A percentile compares a stretch with the other conserved stretches of the same genome.
These are phyloP conservation scores for Mastacembelus armatus DNA, from an alignment of 2,797 vertebrate genomes.

Conservation along the genomic window DNA sequence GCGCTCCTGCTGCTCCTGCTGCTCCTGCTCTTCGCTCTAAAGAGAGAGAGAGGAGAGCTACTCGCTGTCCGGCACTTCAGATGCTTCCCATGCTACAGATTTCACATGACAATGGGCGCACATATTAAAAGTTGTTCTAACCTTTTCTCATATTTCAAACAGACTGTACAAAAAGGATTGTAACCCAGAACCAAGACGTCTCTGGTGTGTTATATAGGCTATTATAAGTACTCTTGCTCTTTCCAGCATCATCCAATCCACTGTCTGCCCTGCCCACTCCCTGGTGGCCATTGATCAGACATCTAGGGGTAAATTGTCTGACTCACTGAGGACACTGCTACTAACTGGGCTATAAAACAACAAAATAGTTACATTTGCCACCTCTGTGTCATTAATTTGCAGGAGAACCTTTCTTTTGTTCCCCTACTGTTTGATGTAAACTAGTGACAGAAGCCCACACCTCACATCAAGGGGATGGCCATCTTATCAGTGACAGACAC, in stretches of 20 bases:
- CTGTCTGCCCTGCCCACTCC: neutral
- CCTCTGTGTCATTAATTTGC: neutral
- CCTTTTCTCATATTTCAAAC: neutral
- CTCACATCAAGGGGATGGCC: constrained; percentile 12
- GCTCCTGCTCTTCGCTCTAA: neutral
- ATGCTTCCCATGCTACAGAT: constrained; percentile 11
- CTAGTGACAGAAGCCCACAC: neutral
- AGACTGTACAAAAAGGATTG: neutral
- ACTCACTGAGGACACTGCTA: neutral
- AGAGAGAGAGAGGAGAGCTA: constrained; percentile 8
- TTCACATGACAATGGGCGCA: neutral
- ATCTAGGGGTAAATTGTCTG: neutral
- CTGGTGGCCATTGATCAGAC: constrained; percentile 1
- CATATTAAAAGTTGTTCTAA: neutral
- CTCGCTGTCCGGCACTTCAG: constrained; percentile 8
- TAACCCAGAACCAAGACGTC: neutral
- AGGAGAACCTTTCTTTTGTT: neutral
- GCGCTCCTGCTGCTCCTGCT: constrained; percentile 16
- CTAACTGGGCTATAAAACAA: neutral
- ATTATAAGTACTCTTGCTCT: no score
- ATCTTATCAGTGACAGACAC: constrained; percentile 16
- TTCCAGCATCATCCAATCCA: neutral
- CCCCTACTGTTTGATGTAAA: constrained; percentile 11
- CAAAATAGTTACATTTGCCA: neutral
- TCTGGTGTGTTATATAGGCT: no score